A percentile compares a stretch with the other conserved stretches of the same genome.
These are phyloP conservation scores for Araneus ventricosus DNA, from an alignment of 1,140 invertebrate genomes.

Conservation along the genomic window DNA sequence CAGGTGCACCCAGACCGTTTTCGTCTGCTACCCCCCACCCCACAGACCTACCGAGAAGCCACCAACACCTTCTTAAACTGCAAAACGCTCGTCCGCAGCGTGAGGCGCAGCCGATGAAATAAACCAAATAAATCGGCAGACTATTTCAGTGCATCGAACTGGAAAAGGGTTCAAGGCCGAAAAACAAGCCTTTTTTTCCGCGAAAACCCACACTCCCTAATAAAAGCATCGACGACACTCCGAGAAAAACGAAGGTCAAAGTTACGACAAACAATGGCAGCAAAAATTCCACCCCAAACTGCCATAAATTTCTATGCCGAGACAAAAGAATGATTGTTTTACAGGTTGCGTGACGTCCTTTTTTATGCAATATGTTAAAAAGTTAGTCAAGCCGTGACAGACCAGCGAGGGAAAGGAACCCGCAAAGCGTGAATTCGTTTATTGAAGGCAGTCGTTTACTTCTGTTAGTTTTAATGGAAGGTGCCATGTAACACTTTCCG, in stretches of 20 bases:
- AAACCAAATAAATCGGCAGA: conserved; percentile 34
- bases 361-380: conserved; percentile 66
- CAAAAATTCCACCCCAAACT: conserved; percentile 44
- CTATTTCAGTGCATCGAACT: conserved; percentile 63
- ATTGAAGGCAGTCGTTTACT: not conserved
- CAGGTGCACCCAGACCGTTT: not conserved
- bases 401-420: not conserved
- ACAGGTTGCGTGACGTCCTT: conserved; percentile 19
- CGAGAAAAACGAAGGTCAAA: conserved; percentile 65
- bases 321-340: conserved; percentile 61
- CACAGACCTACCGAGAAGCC: not conserved
- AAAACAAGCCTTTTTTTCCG: conserved; percentile 53
- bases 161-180: conserved; percentile 62
- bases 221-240: conserved; percentile 54
- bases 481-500: not conserved
- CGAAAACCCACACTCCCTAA: conserved; percentile 33
- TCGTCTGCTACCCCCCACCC: not conserved
- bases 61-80: not conserved
- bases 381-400: conserved; percentile 52
- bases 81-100: not conserved
- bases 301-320: conserved; percentile 47
- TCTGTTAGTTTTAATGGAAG: not conserved
- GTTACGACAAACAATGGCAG: conserved; percentile 56
- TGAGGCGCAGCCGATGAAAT: not conserved
- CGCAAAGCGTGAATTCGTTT: not conserved